phyloP scores from a whole-genome alignment of 2,797 vertebrate genomes.

The Enteromius viviparus region DNA sequence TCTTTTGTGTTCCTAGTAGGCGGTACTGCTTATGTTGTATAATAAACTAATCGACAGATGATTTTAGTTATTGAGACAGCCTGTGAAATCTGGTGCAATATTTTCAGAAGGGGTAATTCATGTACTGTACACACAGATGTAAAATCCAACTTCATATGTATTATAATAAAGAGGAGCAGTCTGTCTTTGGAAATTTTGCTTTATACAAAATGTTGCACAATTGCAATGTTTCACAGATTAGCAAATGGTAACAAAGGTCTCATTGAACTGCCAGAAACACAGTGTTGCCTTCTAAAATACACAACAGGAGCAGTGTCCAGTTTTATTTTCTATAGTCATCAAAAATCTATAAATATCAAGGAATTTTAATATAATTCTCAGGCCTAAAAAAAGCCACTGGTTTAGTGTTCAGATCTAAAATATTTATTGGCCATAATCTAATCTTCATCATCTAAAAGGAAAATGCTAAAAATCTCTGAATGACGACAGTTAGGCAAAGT shows the following conservation, averaged over 20 bases:
- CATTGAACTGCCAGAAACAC: background rate
- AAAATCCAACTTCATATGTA: slow-evolving; percentile 36
- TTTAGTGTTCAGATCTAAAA: background rate
- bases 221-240: background rate
- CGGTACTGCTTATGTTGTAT: slow-evolving; percentile 40
- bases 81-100: slow-evolving; percentile 60
- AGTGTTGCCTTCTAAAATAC: background rate
- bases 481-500: background rate
- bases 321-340: background rate
- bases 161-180: slow-evolving; percentile 41
- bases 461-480: background rate
- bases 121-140: slow-evolving; percentile 46
- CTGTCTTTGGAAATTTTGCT: slow-evolving; percentile 24
- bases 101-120: slow-evolving; percentile 45
- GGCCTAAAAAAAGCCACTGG: background rate
- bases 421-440: background rate
- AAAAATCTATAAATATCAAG: background rate
- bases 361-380: background rate
- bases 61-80: slow-evolving; percentile 26
- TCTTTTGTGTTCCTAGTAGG: slow-evolving; percentile 57
- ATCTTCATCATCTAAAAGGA: too few species aligned
- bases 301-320: background rate
- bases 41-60: slow-evolving; percentile 35
- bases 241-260: slow-evolving; percentile 25
- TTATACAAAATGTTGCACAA: background rate